phyloP scores from a whole-genome alignment of 2,888 invertebrate species.

The Drosophila rubida region DNA sequence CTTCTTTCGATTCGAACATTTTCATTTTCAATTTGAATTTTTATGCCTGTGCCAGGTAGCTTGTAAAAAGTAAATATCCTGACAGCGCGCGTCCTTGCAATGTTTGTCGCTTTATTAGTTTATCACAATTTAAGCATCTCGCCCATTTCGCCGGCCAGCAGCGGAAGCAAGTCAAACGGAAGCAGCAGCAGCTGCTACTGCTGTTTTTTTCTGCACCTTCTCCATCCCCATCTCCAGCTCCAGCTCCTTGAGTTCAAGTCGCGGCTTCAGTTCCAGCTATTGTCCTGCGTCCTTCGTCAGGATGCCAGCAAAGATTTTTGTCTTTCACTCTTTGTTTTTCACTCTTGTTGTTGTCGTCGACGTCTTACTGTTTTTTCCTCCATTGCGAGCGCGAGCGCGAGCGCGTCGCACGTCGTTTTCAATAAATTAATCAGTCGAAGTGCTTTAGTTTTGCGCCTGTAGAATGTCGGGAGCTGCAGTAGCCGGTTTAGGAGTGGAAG shows the following conservation, averaged over 20 bases:
- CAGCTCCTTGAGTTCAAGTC: too few species aligned
- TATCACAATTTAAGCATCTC: constrained; percentile 75
- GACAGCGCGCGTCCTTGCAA: constrained; percentile 43
- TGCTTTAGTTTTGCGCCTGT: constrained; percentile 58
- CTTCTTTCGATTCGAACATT: constrained; percentile 65
- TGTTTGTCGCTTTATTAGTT: constrained; percentile 80
- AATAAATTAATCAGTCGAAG: constrained; percentile 79
- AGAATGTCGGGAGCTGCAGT: constrained; percentile 21
- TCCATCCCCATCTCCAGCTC: background rate
- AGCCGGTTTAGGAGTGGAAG: constrained; percentile 25
- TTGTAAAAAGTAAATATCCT: constrained; percentile 80
- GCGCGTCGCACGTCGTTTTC: constrained; percentile 65
- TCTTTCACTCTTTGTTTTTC: constrained; percentile 52
- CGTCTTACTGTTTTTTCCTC: constrained; percentile 25
- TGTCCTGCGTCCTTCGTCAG: constrained; percentile 50
- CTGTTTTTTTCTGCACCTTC: constrained; percentile 25
- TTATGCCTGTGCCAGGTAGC: constrained; percentile 58
- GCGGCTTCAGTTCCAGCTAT: constrained; percentile 14
- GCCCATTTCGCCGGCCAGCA: constrained; percentile 36
- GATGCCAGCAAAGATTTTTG: constrained; percentile 46
- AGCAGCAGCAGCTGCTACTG: constrained; percentile 42
- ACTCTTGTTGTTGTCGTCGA: constrained; percentile 22
- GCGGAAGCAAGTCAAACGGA: constrained; percentile 51
- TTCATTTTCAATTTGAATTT: constrained; percentile 73
- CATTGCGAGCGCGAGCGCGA: constrained; percentile 21